Conservation (phyloP, 37 sponge, comb jelly and placozoan species). For the Agelas oroides region DNA sequence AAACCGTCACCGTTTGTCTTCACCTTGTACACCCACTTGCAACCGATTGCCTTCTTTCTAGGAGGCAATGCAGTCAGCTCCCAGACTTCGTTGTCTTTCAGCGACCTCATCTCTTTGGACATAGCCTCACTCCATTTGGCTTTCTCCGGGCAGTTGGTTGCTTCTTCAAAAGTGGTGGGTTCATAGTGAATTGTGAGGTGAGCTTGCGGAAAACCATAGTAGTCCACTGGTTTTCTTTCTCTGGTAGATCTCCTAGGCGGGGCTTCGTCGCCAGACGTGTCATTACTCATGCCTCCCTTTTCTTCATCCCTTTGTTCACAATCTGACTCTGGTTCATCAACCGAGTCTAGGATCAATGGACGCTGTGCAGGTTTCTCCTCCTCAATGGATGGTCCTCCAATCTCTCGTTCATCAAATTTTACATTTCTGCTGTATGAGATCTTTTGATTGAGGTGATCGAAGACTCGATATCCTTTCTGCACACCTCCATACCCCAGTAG, state of each 20-base stretch:
- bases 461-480: constrained; percentile 49
- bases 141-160: constrained; percentile 16
- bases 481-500: constrained; percentile 36
- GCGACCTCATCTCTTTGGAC: constrained; percentile 58
- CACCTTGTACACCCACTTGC: constrained; percentile 52
- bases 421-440: constrained; percentile 11
- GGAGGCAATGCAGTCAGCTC: constrained; percentile 32
- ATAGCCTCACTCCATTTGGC: constrained; percentile 50
- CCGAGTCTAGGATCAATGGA: background rate
- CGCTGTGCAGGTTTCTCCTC: background rate
- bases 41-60: constrained; percentile 20
- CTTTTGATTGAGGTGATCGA: constrained; percentile 23
- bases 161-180: constrained; percentile 45
- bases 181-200: constrained; percentile 8
- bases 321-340: background rate
- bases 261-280: background rate
- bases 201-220: constrained; percentile 8
- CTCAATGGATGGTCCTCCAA: background rate
- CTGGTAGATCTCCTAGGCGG: background rate
- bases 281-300: background rate
- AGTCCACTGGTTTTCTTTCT: constrained; percentile 8
- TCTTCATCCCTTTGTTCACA: background rate
- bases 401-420: background rate
- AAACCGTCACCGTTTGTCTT: constrained; percentile 26
- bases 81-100: constrained; percentile 55